Base-by-base conservation (phyloP, 2,113 vertebrate genomes). In the Lophotis ruficrista region DNA sequence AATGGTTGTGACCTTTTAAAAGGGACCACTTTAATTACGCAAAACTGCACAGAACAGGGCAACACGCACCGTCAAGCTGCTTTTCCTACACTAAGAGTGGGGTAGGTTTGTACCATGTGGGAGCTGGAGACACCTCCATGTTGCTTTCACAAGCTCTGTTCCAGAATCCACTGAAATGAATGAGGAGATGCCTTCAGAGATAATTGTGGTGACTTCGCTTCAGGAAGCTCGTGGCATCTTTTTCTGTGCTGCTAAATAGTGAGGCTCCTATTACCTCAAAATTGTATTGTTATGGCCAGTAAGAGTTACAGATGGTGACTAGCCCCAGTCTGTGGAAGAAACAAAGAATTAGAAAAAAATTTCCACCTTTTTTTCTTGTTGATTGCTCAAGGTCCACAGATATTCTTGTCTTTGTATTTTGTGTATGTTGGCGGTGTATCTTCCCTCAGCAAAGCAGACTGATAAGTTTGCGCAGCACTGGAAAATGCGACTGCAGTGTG, bases 51-150 rank as follows among this genome's bases (percentile, higher is more conserved):
- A 43, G 56, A 60, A 16, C 1, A 27, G 10, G 27, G 30, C 57
- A 84, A 2, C 53, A 9, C 15, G 1, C 14, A 7, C 43, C 1
- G 1, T 28, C 33, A 35, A 76, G 65, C 33, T 79, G 45, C 8
- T 50, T 53, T 37, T 54, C 28, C 21, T 28, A 0, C 47, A 4
- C 12, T 3, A 28, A 2, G 33, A 9, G 12, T 13, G 8, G 11
- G 7, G 20, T 62, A 23, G n/a, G 9, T 62, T 71, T 56, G 33
- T 45, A 17, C 41, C 9, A 3, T 7, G 12, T 12, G 31, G 30
- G 51, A 37, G n/a, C 7, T 79, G 35, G 30, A 71, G 65, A 61
- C 19, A 62, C 5, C 19, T 41, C 56, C 5, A 0, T 21, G 12
- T 35, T 35, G 10, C 22, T 72, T 57, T 65, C 60, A 38, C 13